Evolutionary conservation across 2,888 invertebrate genomes (phyloP), one percentile per base, ranked within the genome.

Genomic region (Pollenia amentaria): DNA sequence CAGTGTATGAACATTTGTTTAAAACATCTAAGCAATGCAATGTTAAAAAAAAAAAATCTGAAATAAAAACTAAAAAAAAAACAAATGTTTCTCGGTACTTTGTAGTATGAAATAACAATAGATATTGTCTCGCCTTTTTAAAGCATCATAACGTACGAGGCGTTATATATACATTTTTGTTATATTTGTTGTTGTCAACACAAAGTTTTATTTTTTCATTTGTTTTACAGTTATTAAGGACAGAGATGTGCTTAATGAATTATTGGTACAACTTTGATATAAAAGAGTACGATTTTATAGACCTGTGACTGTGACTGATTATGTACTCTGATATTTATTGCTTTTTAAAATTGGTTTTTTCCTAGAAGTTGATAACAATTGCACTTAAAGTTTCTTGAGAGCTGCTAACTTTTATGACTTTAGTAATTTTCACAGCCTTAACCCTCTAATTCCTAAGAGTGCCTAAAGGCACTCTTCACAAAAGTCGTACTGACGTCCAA

Each of bases 41-140:
- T 76, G 70, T 51, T 62, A 60, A 67, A 55, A 60, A 38, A 9
- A 6, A 60, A 60, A 79, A 79, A 29, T 42, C 40, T 21, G 0
- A 46, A 10, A 40, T 14, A 64, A 64, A 72, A 62, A 51, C 42
- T 42, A 14, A 57, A 21, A 57, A 57, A 60, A 64, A 64, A 38
- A 48, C n/a, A n/a, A 38, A 21, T n/a, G 6, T 69, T 42, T 75
- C 55, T 79, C 21, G 73, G 48, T 73, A 78, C 53, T 84, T 84
- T 85, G 72, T 67, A 81, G 77, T 72, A 75, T 57, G 75, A 82
- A 69, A 75, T 64, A 79, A 82, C 82, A 86, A 86, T 78, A 79
- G 85, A 82, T 82, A 82, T 82, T 86, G 85, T 86, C 85, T 86
- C 82, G 85, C 85, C 85, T 82, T 75, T 82, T 85, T 82, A 76